Base-by-base conservation (phyloP, 2,888 invertebrate species). In the Poecilobothrus nobilitatus region DNA sequence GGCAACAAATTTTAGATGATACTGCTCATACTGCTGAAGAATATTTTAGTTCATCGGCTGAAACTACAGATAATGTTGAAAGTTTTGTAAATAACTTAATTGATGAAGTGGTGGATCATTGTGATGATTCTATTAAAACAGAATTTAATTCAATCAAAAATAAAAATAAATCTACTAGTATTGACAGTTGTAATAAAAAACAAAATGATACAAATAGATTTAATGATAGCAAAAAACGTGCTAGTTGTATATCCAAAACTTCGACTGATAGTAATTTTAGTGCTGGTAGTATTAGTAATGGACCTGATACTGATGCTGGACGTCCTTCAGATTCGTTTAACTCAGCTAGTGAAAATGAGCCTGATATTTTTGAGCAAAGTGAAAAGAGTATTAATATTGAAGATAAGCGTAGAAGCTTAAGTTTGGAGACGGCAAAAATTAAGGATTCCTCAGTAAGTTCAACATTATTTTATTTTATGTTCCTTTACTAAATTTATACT, bases 21-120 rank as follows among this genome's bases (percentile, higher is more conserved):
- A 85, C 87, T 68, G 86, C 86, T 0, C 83, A 79, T 68, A 74
- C 87, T 0, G 89, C 89, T 0, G 89, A 89, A 73, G 89, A 89
- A 70, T 89, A 88, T 74, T 89, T 89, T 73, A 85, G 83, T 73
- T 82, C 76, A 22, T 76, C 77, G 76, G 72, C 79, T 65, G 80
- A 81, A 1, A 83, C 82, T 70, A 79, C 80, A 9, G 78, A 80
- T 21, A 79, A 86, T 10, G 85, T 86, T 9, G 84, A 86, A 65
- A 85, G 85, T 63, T 84, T 88, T 68, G 72, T 88, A 3, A 85
- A 86, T 70, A 86, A 87, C 68, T 81, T 88, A 1, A 77, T 88
- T 2, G 85, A 87, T 72, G 82, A 82, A 71, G 86, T 86, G 21
- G 82, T 83, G 66, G 77, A 76, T 12, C 75, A 74, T 68, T 73